These are phyloP conservation scores for Artibeus jamaicensis DNA, from an alignment of 2,797 vertebrate species.

Conservation along the genomic window DNA sequence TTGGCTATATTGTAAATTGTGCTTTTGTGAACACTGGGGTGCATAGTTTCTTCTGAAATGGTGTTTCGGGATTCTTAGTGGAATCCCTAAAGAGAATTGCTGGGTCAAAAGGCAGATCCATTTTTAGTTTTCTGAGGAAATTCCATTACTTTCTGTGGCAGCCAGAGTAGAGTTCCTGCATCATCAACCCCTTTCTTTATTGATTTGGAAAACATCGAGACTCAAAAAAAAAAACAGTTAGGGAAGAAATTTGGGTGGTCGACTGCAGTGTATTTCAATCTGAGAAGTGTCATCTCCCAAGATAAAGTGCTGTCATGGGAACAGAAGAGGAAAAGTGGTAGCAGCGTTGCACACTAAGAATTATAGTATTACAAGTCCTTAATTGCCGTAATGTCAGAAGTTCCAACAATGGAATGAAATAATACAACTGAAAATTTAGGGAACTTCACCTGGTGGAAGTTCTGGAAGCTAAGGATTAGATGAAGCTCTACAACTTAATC, in stretches of 20 bases:
- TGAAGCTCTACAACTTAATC: neutral
- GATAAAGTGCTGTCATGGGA: neutral
- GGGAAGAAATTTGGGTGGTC: neutral
- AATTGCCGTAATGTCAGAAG: neutral
- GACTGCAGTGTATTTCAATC: neutral
- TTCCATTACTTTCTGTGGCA: neutral
- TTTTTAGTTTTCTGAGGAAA: too few relatives aligned
- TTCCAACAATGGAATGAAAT: neutral
- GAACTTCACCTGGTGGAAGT: neutral
- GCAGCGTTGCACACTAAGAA: neutral
- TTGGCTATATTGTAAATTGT: too few relatives aligned
- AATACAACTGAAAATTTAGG: neutral
- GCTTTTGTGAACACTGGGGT: too few relatives aligned
- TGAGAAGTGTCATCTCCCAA: neutral
- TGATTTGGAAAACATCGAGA: neutral
- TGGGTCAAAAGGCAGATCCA: too few relatives aligned
- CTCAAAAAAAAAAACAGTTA: slow-evolving; percentile 30
- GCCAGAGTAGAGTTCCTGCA: neutral
- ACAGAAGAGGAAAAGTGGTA: neutral
- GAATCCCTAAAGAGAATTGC: too few relatives aligned
- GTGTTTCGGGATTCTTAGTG: too few relatives aligned
- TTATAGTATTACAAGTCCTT: neutral
- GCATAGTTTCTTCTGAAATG: too few relatives aligned
- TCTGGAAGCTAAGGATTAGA: neutral
- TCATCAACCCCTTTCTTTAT: neutral